Evolutionary conservation across 23 tunicate species (phyloP).

Genomic region (Trididemnum clinides): DNA sequence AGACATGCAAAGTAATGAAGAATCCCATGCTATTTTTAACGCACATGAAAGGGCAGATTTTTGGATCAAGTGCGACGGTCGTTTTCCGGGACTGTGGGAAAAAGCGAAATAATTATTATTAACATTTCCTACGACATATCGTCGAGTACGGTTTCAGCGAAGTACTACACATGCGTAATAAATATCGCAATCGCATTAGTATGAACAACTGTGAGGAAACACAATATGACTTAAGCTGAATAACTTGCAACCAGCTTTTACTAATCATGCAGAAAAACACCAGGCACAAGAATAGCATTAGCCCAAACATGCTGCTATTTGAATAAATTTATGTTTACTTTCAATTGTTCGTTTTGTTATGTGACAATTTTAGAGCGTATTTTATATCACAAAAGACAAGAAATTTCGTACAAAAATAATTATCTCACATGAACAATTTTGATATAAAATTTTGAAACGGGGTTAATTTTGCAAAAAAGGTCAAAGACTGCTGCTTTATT

Average conservation of each 20-base stretch:
- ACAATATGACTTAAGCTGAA: constrained; percentile 5
- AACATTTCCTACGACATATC: constrained; percentile 3
- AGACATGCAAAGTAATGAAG: constrained; percentile 12
- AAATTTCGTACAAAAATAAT: no score
- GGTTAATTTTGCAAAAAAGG: neutral
- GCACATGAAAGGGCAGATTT: constrained; percentile 8
- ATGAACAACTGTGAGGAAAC: no score
- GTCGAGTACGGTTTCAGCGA: neutral
- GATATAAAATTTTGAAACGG: neutral
- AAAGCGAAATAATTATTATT: neutral
- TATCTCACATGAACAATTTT: neutral
- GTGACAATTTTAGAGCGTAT: no score
- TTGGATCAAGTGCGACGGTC: constrained; percentile 9
- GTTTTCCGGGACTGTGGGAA: constrained; percentile 6
- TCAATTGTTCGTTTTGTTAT: no score
- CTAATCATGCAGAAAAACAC: constrained; percentile 7
- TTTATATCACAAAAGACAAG: no score
- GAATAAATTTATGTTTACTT: no score
- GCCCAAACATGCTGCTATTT: neutral
- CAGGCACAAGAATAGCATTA: constrained; percentile 18
- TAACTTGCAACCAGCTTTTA: no score
- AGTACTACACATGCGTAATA: no score
- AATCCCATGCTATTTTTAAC: constrained; percentile 13
- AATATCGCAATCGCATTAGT: neutral
- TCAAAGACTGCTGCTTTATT: neutral